phyloP scores from a whole-genome alignment of 2,113 vertebrate species.

The Eidolon helvum region DNA sequence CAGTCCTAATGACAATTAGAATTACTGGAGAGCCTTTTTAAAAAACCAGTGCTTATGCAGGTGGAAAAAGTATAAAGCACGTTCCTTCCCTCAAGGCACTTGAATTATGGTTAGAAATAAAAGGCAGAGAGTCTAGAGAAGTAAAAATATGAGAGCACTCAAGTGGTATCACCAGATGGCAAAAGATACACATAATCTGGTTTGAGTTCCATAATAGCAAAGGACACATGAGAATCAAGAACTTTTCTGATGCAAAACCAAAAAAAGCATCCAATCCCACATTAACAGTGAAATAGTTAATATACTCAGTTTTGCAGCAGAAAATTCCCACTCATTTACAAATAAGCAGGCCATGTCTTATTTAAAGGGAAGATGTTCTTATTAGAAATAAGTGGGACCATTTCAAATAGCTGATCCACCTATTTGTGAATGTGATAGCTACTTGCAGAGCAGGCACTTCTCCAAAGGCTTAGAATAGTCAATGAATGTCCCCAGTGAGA shows the following conservation, averaged over 20 bases:
- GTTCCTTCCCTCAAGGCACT: not conserved
- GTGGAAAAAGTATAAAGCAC: not conserved
- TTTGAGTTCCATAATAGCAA: not conserved
- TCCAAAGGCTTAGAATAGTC: not conserved
- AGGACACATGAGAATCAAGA: not conserved
- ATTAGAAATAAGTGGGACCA: not conserved
- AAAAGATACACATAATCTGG: not conserved
- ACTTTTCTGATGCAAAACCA: not conserved
- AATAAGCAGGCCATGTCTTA: not conserved
- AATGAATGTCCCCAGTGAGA: not conserved
- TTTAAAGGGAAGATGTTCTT: not conserved
- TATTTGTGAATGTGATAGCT: not conserved
- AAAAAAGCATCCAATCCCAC: not conserved
- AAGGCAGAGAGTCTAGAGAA: not conserved
- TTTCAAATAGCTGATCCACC: not conserved
- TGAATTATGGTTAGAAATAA: constrained; percentile 5
- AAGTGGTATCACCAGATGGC: not conserved
- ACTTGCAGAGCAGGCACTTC: not conserved
- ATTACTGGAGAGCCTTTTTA: not conserved
- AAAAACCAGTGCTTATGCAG: not conserved
- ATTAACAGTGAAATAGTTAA: not conserved
- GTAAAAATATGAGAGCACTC: not conserved
- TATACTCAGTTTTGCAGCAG: not conserved
- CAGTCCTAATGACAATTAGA: not conserved
- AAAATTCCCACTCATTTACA: not conserved